A percentile compares a stretch with the other conserved stretches of the same genome.
These are phyloP conservation scores for Exocentrus adspersus DNA, from an alignment of 2,888 invertebrate species.

Conservation along the genomic window DNA sequence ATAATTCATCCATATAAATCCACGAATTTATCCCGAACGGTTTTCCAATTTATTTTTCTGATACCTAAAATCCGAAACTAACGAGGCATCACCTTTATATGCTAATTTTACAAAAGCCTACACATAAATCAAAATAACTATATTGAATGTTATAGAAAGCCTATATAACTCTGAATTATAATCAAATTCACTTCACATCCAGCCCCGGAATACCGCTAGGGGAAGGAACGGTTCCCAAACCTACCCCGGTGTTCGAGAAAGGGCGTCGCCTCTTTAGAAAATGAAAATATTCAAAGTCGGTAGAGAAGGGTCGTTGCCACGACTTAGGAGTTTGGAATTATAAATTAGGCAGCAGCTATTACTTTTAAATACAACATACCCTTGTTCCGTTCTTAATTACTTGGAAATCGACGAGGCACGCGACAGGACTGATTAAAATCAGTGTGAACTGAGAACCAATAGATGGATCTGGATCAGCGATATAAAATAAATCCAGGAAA, in stretches of 20 bases:
- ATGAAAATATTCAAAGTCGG: not conserved
- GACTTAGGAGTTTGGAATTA: not conserved
- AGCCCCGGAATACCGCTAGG: not conserved
- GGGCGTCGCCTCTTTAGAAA: not conserved
- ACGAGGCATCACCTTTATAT: not conserved
- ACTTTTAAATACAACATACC: too few species aligned
- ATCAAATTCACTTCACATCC: not conserved
- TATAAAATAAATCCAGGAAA: too few species aligned
- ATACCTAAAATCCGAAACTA: not conserved
- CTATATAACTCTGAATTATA: constrained; percentile 1
- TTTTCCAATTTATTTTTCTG: too few species aligned
- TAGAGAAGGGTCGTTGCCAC: not conserved
- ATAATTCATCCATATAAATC: too few species aligned
- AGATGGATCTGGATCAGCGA: too few species aligned
- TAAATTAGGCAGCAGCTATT: not conserved
- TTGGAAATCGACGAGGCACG: too few species aligned
- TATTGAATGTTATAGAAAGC: constrained; percentile 1
- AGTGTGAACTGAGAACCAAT: too few species aligned
- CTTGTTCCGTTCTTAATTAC: too few species aligned
- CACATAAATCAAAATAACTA: constrained; percentile 1
- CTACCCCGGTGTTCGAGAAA: not conserved
- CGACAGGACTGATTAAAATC: too few species aligned
- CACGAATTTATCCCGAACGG: too few species aligned
- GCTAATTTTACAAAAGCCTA: not conserved
- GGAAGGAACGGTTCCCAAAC: not conserved